Evolutionary conservation across 2,888 invertebrate genomes (phyloP).

Genomic region (Sisyra terminalis): DNA sequence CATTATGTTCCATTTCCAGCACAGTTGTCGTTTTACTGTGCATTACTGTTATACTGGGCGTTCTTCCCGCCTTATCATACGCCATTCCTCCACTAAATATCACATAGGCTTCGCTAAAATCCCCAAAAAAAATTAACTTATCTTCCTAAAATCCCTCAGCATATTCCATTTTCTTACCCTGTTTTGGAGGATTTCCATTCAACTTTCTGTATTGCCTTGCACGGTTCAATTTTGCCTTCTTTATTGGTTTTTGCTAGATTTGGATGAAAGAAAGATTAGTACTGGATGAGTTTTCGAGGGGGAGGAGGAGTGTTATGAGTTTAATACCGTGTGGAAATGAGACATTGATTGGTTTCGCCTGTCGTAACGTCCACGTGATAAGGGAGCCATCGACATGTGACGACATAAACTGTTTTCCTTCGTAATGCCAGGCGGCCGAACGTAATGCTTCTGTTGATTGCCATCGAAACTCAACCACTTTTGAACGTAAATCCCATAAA

Average conservation of each 20-base stretch:
- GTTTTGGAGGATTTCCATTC: constrained; percentile 84
- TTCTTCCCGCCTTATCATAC: constrained; percentile 72
- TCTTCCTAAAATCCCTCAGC: constrained; percentile 1
- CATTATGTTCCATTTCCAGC: constrained; percentile 97
- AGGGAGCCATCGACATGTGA: constrained; percentile 93
- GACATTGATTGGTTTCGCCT: constrained; percentile 59
- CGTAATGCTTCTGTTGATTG: constrained; percentile 59
- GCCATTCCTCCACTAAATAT: constrained; percentile 96
- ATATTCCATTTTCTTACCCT: constrained; percentile 39
- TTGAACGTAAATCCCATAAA: constrained; percentile 86
- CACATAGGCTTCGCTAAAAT: constrained; percentile 75
- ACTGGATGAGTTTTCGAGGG: neutral
- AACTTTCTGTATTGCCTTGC: constrained; percentile 88
- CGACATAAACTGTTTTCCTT: constrained; percentile 94
- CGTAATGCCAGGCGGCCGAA: constrained; percentile 92
- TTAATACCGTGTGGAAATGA: constrained; percentile 84
- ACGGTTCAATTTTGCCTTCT: constrained; percentile 83
- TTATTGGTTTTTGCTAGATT: constrained; percentile 74
- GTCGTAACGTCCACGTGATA: constrained; percentile 78
- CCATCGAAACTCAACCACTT: constrained; percentile 73
- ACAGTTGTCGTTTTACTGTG: constrained; percentile 94
- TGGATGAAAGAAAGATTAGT: neutral
- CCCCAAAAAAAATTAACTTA: constrained; percentile 7
- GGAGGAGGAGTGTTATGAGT: neutral
- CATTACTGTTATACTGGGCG: constrained; percentile 90